Conservation (phyloP, 2,797 vertebrate species). For the Sebastes alutus region DNA sequence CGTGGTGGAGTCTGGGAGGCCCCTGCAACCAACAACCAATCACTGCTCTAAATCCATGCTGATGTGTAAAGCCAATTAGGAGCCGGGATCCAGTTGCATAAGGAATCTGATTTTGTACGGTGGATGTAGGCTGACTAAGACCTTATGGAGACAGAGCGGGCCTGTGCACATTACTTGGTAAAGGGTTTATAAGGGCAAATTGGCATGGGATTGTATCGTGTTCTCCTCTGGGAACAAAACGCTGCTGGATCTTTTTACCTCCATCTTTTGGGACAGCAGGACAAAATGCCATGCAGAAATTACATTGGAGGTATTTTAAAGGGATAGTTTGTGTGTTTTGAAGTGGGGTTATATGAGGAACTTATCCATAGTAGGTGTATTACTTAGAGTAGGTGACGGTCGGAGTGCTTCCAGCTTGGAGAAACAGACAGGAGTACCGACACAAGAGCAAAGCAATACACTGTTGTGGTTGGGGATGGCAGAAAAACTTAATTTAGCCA, state of each 20-base stretch:
- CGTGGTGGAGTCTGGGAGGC: slow-evolving; percentile 46
- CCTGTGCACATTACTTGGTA: slow-evolving; percentile 51
- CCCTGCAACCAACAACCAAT: slow-evolving; percentile 62
- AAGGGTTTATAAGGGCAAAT: slow-evolving; percentile 68
- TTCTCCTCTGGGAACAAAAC: slow-evolving; percentile 40
- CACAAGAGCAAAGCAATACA: too few relatives aligned
- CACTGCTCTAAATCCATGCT: slow-evolving; percentile 68
- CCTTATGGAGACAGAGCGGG: slow-evolving; percentile 64
- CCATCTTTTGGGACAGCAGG: slow-evolving; percentile 1
- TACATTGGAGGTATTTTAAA: background rate
- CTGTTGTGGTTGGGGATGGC: too few relatives aligned
- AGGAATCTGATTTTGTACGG: slow-evolving; percentile 78
- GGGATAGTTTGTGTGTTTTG: too few relatives aligned
- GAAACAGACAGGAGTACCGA: too few relatives aligned
- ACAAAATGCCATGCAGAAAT: background rate
- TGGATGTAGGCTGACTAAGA: slow-evolving; percentile 71
- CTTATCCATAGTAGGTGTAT: too few relatives aligned
- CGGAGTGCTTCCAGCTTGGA: rapidly evolving
- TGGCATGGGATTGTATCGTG: slow-evolving; percentile 47
- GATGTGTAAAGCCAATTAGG: slow-evolving; percentile 83
- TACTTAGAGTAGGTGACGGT: too few relatives aligned
- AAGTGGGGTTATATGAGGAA: too few relatives aligned
- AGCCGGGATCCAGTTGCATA: slow-evolving; percentile 77
- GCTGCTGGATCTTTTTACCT: slow-evolving; percentile 22
- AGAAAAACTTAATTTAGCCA: too few relatives aligned